These are phyloP conservation scores for Ardeotis arabs DNA, from an alignment of 2,113 vertebrate genomes.

Conservation along the genomic window DNA sequence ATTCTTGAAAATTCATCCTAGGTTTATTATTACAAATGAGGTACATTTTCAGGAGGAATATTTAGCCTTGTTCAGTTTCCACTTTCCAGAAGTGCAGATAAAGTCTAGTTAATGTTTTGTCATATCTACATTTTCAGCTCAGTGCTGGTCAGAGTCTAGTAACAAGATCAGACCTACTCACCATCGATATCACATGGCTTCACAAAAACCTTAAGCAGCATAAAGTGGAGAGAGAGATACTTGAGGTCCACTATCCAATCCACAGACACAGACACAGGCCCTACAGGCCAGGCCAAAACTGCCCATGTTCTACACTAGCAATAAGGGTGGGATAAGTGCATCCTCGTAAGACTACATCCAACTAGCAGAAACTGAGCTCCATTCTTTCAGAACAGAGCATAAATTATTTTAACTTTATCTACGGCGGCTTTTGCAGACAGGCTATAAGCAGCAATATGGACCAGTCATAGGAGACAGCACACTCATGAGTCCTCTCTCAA, in stretches of 20 bases:
- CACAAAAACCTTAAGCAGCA: not conserved
- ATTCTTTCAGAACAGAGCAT: not conserved
- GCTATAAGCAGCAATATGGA: not conserved
- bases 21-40: not conserved
- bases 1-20: conserved; percentile 11
- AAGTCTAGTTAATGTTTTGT: not conserved
- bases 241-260: not conserved
- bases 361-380: not conserved
- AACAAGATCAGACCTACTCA: not conserved
- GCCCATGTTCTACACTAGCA: not conserved
- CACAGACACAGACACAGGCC: not conserved
- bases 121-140: not conserved
- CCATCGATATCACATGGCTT: not conserved
- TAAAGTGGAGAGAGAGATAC: not conserved
- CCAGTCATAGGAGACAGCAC: not conserved
- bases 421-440: not conserved
- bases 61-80: not conserved
- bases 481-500: not conserved
- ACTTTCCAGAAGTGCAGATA: not conserved
- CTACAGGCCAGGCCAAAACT: not conserved
- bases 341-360: not conserved
- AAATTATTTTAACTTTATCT: not conserved
- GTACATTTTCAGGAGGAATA: not conserved
- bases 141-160: not conserved
- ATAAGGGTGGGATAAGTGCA: not conserved